A percentile compares a stretch with the other conserved stretches of the same genome.
Evolutionary conservation across 2,113 vertebrate genomes (phyloP).

Genomic region (Heterotilapia buettikoferi): DNA sequence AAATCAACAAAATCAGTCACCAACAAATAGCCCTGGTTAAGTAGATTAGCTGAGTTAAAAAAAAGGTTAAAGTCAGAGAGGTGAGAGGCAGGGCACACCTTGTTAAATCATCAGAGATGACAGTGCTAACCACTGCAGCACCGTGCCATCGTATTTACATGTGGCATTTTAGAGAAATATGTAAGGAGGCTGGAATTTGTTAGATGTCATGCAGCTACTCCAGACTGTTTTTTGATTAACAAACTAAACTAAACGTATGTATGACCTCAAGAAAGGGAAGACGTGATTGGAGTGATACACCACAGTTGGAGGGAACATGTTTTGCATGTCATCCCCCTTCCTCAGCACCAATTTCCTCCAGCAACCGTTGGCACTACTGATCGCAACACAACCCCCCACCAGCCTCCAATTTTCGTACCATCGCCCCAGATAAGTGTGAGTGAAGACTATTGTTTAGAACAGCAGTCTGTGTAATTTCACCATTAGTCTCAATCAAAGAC

Average conservation of each 20-base stretch:
- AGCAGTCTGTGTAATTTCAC: conserved; percentile 60
- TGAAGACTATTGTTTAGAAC: conserved; percentile 60
- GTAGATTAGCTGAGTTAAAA: not conserved
- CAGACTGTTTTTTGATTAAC: not conserved
- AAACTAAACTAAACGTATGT: not conserved
- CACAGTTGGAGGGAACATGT: not conserved
- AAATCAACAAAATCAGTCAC: not conserved
- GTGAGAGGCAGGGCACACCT: not conserved
- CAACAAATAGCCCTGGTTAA: not conserved
- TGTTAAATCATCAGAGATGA: not conserved
- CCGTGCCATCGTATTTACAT: not conserved
- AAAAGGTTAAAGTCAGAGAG: not conserved
- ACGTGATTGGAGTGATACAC: not conserved
- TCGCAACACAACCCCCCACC: not conserved
- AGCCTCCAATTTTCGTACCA: conserved; percentile 30
- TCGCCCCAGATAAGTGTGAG: conserved; percentile 57
- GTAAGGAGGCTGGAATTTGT: not conserved
- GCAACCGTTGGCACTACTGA: not conserved
- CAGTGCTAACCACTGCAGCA: not conserved
- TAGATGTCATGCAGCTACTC: not conserved
- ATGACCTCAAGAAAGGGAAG: not conserved
- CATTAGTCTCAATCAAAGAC: conserved; percentile 65
- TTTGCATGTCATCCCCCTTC: not conserved
- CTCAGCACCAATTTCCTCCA: not conserved
- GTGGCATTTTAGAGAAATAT: not conserved